A percentile compares a stretch with the other conserved stretches of the same genome.
These are phyloP conservation scores for Trissonchulus sp. DNA, from an alignment of 2,888 invertebrate genomes.

Conservation along the genomic window DNA sequence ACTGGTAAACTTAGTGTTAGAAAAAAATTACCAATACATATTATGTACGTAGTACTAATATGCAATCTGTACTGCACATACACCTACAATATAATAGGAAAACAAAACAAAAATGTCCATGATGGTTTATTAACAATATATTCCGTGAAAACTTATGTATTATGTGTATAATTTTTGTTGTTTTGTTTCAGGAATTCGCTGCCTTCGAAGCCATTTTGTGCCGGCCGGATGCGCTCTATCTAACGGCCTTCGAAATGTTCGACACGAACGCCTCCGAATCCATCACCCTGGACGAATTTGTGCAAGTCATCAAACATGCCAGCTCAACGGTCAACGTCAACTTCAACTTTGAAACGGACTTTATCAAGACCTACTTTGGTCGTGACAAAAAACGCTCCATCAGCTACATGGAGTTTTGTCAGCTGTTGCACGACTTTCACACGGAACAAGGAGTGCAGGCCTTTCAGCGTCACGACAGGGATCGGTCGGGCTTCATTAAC, in stretches of 20 bases:
- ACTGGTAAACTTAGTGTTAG: too few species aligned
- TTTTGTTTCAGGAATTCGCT: conserved; percentile 52
- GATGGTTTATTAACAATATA: too few species aligned
- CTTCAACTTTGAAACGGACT: conserved; percentile 89
- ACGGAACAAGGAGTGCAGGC: conserved; percentile 93
- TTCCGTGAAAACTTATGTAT: too few species aligned
- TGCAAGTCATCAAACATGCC: conserved; percentile 78
- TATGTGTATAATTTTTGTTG: too few species aligned
- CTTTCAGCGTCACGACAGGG: conserved; percentile 80
- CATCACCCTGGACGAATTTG: conserved; percentile 76
- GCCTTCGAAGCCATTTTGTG: conserved; percentile 55
- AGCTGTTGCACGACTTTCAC: conserved; percentile 96
- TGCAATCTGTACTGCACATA: too few species aligned
- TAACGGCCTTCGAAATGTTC: conserved; percentile 95
- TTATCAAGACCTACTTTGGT: conserved; percentile 92
- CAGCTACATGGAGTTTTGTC: conserved; percentile 90
- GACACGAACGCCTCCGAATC: conserved; percentile 95
- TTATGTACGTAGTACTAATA: too few species aligned
- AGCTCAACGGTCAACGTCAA: conserved; percentile 82
- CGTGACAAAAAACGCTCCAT: conserved; percentile 82
- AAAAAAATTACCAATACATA: too few species aligned
- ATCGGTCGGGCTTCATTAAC: conserved; percentile 85
- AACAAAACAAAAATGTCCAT: too few species aligned
- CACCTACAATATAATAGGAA: too few species aligned
- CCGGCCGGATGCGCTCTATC: conserved; percentile 92